Evolutionary conservation across 2,113 vertebrate genomes (phyloP).

Genomic region (Corvus cornix): DNA sequence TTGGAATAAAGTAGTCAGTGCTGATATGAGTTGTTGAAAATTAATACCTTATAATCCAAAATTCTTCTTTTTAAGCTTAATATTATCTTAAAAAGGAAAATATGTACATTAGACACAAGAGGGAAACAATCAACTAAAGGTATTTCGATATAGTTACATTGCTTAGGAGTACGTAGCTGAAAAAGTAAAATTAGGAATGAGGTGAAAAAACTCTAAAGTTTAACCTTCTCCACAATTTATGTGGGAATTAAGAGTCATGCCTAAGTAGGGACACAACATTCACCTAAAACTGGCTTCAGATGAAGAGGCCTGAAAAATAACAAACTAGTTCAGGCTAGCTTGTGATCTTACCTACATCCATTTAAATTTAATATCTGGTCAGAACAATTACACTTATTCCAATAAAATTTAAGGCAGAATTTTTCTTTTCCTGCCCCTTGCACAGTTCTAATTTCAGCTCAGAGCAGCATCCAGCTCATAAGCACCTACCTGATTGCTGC

Average conservation of each 20-base stretch:
- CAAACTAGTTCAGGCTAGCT: neutral
- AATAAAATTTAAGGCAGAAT: neutral
- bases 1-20: neutral
- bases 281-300: neutral
- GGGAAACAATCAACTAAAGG: fast-evolving
- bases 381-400: neutral
- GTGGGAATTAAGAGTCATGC: neutral
- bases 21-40: neutral
- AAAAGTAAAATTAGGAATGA: neutral
- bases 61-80: neutral
- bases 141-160: neutral
- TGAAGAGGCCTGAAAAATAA: neutral
- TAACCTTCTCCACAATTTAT: neutral
- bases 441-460: neutral
- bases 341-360: neutral
- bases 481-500: neutral
- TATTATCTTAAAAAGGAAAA: neutral
- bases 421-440: neutral
- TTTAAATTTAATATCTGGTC: neutral
- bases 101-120: neutral
- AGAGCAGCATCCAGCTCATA: neutral
- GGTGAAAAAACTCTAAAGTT: fast-evolving
- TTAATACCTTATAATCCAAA: neutral
- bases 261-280: neutral
- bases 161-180: fast-evolving